Base-by-base conservation (phyloP, 2,113 vertebrate species). In the Pseudorectes ferrugineus region DNA sequence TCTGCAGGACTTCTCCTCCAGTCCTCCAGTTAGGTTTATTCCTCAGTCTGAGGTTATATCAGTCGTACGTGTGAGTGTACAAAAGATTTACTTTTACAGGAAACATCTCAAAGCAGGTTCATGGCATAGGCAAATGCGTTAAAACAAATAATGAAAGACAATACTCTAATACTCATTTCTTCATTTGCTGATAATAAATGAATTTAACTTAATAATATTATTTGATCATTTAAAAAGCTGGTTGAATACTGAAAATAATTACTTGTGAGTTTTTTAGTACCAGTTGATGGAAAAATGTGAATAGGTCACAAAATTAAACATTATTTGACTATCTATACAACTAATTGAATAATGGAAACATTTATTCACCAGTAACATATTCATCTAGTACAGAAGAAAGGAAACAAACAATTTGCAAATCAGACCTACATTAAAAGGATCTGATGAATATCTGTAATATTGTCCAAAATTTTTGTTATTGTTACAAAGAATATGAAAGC, bases 271-370 rank as follows among this genome's bases (percentile, higher is more conserved):
- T 75, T 93, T 75, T 88, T 81, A 92, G 20, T 66, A 92, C 46
- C 70, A 92, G 14, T 48, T 94, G 89, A 94, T 72, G 59, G 49
- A 24, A 94, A 94, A 90, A 93, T 83, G 43, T 90, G 67, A 91
- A 86, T 84, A 86, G 51, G 61, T 94, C 61, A 88, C 61, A 86
- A 91, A 95, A 96, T 92, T 88, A 93, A 89, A 55, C 51, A 95
- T 92, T 94, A 93, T 93, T 93, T 95, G 79, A 80, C 72, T 95
- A 78, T 94, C 73, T 95, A 91, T 92, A 55, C 79, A 92, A 71
- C 63, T 95, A 95, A 96, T 81, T 92, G 93, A 94, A 87, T 91
- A 94, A 94, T 91, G 35, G 71, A 94, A 95, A 94, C 66, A 94
- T 94, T 93, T 95, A 82, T 85, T 85, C 85, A 73, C 59, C 59